These are phyloP conservation scores for Dryadula phaetusa DNA, from an alignment of 2,888 invertebrate genomes.

Conservation along the genomic window DNA sequence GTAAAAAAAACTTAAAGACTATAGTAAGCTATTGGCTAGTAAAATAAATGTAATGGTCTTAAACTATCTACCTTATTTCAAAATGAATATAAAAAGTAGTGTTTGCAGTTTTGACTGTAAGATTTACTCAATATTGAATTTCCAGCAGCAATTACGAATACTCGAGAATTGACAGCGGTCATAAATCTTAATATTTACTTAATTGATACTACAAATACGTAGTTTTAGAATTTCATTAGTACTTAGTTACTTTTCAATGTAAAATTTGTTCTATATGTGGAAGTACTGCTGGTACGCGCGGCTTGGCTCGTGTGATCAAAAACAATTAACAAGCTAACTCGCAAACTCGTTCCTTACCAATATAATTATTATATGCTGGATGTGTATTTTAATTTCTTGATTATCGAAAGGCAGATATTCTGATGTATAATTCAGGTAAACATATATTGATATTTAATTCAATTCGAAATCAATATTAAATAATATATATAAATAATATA, in stretches of 20 bases:
- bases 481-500: no score
- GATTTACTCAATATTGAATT: neutral
- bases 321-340: no score
- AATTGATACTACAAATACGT: neutral
- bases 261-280: neutral
- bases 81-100: neutral
- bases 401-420: no score
- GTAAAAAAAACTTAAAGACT: neutral
- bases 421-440: no score
- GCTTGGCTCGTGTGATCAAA: no score
- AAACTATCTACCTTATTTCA: neutral
- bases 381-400: no score
- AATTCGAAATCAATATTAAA: no score
- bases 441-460: no score
- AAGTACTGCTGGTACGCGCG: no score
- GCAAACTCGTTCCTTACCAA: no score
- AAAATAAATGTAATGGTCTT: neutral
- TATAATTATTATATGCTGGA: no score
- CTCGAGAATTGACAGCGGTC: neutral
- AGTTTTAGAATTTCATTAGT: neutral
- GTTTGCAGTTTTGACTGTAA: neutral
- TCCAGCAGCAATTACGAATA: neutral
- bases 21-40: neutral
- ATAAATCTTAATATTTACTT: slow-evolving; percentile 7
- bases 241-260: neutral